A percentile compares a stretch with the other conserved stretches of the same genome.
Conservation (phyloP, 2,113 vertebrate species). For the Glaucidium brasilianum region DNA sequence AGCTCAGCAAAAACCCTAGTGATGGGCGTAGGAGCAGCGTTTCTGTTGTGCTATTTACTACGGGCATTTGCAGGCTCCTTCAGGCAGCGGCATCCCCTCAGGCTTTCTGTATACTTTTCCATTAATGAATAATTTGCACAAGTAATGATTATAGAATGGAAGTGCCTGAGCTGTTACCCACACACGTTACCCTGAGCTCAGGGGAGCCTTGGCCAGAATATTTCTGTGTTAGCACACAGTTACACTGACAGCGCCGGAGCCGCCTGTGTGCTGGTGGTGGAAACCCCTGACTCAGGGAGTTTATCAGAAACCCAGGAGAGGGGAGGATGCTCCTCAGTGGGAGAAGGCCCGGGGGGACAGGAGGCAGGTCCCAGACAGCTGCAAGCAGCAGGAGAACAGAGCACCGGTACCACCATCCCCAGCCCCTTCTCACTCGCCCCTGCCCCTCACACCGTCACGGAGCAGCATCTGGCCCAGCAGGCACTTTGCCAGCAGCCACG, state of each 20-base stretch:
- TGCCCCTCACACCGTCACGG: neutral
- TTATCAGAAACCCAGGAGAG: fast-evolving
- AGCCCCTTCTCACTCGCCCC: neutral
- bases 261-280: fast-evolving
- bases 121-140: conserved; percentile 33
- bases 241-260: fast-evolving
- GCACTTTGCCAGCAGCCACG: fast-evolving
- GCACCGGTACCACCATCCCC: fast-evolving
- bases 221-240: neutral
- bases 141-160: neutral
- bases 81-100: neutral
- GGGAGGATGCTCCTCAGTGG: fast-evolving
- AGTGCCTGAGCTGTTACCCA: neutral
- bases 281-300: fast-evolving
- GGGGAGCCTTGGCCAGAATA: neutral
- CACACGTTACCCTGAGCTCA: neutral
- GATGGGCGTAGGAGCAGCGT: neutral
- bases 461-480: neutral
- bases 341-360: neutral
- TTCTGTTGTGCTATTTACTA: neutral
- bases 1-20: neutral
- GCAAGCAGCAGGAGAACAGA: fast-evolving
- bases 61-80: neutral
- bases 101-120: neutral
- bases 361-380: neutral